Evolutionary conservation across 1,140 invertebrate species (phyloP).

Genomic region (Drosophila nasuta): DNA sequence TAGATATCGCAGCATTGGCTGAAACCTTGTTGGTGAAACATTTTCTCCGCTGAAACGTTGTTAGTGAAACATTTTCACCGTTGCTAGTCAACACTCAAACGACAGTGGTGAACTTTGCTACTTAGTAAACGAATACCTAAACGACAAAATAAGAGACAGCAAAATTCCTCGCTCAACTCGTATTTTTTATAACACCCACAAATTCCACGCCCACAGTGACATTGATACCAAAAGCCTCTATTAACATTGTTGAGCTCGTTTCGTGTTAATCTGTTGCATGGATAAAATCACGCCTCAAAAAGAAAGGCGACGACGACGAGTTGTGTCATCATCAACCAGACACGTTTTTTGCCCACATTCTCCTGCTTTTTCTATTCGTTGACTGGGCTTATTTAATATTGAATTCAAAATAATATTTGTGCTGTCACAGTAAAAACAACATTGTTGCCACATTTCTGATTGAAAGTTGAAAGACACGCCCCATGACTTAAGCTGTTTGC

Average conservation of each 20-base stretch:
- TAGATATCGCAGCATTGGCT: not conserved
- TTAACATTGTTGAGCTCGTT: constrained; percentile 42
- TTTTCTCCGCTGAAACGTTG: not conserved
- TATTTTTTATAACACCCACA: not conserved
- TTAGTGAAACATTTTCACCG: not conserved
- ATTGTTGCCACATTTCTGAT: constrained; percentile 32
- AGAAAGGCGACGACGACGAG: not conserved
- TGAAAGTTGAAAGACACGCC: constrained; percentile 15
- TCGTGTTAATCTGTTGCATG: constrained; percentile 49
- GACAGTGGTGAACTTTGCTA: not conserved
- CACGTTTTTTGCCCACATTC: constrained; percentile 13
- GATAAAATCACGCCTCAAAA: constrained; percentile 17
- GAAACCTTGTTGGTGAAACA: not conserved
- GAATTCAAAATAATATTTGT: constrained; percentile 50
- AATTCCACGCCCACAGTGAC: constrained; percentile 9
- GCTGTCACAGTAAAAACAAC: constrained; percentile 15
- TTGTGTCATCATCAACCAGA: constrained; percentile 21
- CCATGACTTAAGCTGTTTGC: constrained; percentile 4
- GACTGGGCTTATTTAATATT: constrained; percentile 41
- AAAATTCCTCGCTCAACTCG: not conserved
- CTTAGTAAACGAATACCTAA: not conserved
- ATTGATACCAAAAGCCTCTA: constrained; percentile 51
- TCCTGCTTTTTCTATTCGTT: not conserved
- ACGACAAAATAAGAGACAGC: not conserved
- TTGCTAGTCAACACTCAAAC: not conserved